Percentiles rank a stretch among this genome's conserved stretches.
Evolutionary conservation across 2,888 invertebrate genomes (phyloP).

Genomic region (Caenorhabditis plicata): DNA sequence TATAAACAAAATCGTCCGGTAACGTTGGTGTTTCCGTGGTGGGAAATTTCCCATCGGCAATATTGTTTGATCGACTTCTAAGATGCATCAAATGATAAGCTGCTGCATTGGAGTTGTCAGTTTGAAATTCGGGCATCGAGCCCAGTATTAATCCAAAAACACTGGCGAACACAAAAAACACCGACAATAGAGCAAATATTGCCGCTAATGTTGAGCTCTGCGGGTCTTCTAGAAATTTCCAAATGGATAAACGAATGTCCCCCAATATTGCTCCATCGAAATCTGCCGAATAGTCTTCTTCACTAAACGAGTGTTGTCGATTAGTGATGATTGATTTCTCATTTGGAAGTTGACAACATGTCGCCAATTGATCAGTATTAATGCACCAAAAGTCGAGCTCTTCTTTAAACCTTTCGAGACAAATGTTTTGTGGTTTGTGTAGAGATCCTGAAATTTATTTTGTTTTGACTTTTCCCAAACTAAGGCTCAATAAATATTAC

Average conservation of each 20-base stretch:
- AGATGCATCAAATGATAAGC: conserved; percentile 58
- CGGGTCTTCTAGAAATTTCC: conserved; percentile 61
- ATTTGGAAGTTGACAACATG: conserved; percentile 51
- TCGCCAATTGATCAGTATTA: conserved; percentile 50
- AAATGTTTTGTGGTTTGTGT: conserved; percentile 50
- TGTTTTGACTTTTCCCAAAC: no score
- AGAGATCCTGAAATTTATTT: no score
- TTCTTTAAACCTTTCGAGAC: conserved; percentile 60
- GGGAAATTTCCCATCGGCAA: conserved; percentile 1
- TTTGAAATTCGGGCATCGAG: conserved; percentile 64
- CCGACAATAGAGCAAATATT: conserved; percentile 57
- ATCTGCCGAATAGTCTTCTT: conserved; percentile 49
- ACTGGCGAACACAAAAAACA: conserved; percentile 62
- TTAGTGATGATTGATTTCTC: no score
- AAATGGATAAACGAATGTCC: conserved; percentile 46
- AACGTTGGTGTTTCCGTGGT: conserved; percentile 22
- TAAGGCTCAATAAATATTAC: no score
- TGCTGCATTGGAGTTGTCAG: conserved; percentile 53
- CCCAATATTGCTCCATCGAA: conserved; percentile 53
- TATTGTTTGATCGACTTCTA: conserved; percentile 30
- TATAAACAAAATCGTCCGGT: conserved; percentile 36
- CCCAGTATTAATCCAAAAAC: conserved; percentile 61
- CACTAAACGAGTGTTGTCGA: conserved; percentile 33
- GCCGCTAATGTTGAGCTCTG: conserved; percentile 56
- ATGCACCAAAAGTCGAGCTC: conserved; percentile 62